Base-by-base conservation (phyloP, 2,113 vertebrate genomes). In the Enhydra lutris region DNA sequence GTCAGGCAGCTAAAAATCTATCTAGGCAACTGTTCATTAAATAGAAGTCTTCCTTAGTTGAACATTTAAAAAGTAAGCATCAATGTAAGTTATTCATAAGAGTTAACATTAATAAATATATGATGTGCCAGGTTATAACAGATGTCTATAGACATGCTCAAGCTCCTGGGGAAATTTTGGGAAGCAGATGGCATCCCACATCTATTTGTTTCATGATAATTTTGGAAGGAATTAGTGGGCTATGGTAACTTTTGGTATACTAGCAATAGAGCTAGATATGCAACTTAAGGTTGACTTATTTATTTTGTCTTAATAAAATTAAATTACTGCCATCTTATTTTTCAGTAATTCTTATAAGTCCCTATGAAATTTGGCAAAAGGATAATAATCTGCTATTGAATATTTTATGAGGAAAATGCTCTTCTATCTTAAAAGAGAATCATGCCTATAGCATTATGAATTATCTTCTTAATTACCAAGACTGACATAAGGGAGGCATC, bases 401-500 rank as follows among this genome's bases (percentile, higher is more conserved):
- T 76, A 84, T 39, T 67, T 95, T n/a, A 52, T 26, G 6, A 90
- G 36, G 36, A 76, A 95, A 94, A 92, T 20, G 7, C 12, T 23
- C 23, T 81, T 31, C 36, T 82, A 34, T 57, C 73, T 76, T 84
- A 63, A 95, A 95, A 96, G 36, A 97, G 42, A 65, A 73, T 94
- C 57, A 59, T 29, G 39, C 42, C 61, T 24, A 17, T 52, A 63
- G 83, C 50, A 34, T 93, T 36, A 91, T 47, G 92, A 97, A 92
- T 91, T 65, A 47, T 95, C 86, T 88, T 90, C 90, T 67, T 89
- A 67, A 59, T 73, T 92, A 61, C 71, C 81, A 80, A 76, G 9
- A 36, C 57, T 42, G 67, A 86, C 69, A n/a, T 8, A 26, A 93
- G 74, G 50, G 4, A 45, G 65, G 65, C n/a, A 82, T 82, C 63